Evolutionary conservation across 2,113 vertebrate genomes (phyloP), one percentile per base, ranked within the genome.

Genomic region (Catharus minimus): DNA sequence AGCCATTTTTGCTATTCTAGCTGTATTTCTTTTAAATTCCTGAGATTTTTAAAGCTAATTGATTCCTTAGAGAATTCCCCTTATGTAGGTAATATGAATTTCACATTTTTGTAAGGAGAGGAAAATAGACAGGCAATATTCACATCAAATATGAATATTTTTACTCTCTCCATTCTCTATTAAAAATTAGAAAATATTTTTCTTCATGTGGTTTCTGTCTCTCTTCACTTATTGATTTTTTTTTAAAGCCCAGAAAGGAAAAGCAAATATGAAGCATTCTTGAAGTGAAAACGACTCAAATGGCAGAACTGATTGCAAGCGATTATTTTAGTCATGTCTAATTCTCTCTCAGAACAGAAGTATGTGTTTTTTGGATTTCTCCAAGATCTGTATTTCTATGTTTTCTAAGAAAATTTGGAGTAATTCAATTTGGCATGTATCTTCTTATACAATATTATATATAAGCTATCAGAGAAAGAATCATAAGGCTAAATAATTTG

Each of bases 241-340:
- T 91, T 91, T 77, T 73, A 36, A 80, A 74, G 15, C 11, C 8
- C 43, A 65, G 33, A 73, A 82, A 69, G 7, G 8, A 46, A 73
- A 83, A 87, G 23, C 5, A 73, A 60, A 19, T 86, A 46, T 58
- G n/a, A 89, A 39, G 19, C 16, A 58, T 66, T 66, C 55, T 89
- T 77, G 74, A 85, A 89, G 39, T 28, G 62, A 77, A 88, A 94
- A 91, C 90, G 4, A 86, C 60, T 92, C 88, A 92, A 82, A 74
- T 74, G 64, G 24, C 20, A 80, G 44, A 80, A 69, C 23, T 77
- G 26, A 77, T 86, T 66, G n/a, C 50, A 56, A 64, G 7, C 89
- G 6, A 62, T 58, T 90, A 86, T 86, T 85, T 90, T 71, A 62
- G 76, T 66, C 14, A 36, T 58, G 64, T 77, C 76, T 90, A 90